Base-by-base conservation (phyloP, 64 coral and sea anemone species). In the Trachythela sp. region DNA sequence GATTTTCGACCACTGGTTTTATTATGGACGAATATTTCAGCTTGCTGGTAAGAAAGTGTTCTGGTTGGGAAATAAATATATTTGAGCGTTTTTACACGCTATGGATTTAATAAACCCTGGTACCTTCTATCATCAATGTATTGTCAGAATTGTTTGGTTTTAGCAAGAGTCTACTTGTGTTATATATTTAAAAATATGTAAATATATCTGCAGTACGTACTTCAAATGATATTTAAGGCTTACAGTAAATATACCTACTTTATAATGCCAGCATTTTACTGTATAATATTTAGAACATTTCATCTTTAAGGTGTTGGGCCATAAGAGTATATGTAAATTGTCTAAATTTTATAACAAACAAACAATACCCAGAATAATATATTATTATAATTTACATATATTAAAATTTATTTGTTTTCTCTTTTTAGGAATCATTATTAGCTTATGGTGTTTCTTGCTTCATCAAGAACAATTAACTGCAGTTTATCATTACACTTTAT, bases 401-500 rank as follows among this genome's bases (percentile, higher is more conserved):
- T 24, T 64, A 27, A 20, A 64, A 24, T n/a, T n/a, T n/a, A 64
- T 64, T 27, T 64, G 15, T 64, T 24, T 64, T 64, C 20, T 64
- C 18, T n/a, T 52, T 52, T 52, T 85, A 97, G 95, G 92, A 85
- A 87, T 90, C 8, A 9, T 88, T 9, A 39, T 87, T 41, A 70
- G 88, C 31, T 39, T 94, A 77, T 76, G 86, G 39, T 75, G 94
- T n/a, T 91, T 92, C 40, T 86, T 94, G 18, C 84, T 94, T 54
- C 89, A 93, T 88, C 88, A 88, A 56, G 95, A 94, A 60, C 90
- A 94, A 89, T 42, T 94, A 36, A 76, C 90, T 27, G 90, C 88
- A 71, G 92, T 97, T 50, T 97, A 97, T 85, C 92, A 94, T 85
- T 92, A 94, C n/a, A 24, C 86, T 7, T 85, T 97, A 34, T 92